A percentile compares a stretch with the other conserved stretches of the same genome.
Conservation (phyloP, 2,888 invertebrate species). For the Ecdyonurus torrentis region DNA sequence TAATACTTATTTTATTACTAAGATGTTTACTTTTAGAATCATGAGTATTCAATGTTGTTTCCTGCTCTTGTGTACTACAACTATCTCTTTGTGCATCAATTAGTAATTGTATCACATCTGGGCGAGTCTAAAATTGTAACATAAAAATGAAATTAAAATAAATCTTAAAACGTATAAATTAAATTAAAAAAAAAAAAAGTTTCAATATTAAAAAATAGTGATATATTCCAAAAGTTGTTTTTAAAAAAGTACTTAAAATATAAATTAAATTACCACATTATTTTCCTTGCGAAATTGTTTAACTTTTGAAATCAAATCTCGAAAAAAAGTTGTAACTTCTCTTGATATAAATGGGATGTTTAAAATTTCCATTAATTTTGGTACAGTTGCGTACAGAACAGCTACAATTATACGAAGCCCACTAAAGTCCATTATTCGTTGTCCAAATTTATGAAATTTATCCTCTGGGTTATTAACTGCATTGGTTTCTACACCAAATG, state of each 20-base stretch:
- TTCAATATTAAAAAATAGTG: neutral
- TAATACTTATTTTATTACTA: no score
- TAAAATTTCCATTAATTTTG: neutral
- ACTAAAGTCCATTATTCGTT: constrained; percentile 5
- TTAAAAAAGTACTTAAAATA: no score
- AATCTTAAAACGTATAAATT: neutral
- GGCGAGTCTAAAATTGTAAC: neutral
- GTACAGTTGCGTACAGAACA: neutral
- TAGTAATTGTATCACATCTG: neutral
- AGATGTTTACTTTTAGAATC: no score
- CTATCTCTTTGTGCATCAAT: neutral
- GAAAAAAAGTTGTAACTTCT: constrained; percentile 3
- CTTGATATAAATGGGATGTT: neutral
- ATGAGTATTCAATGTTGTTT: no score
- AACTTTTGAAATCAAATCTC: neutral
- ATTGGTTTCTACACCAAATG: constrained; percentile 14
- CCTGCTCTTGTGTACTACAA: no score
- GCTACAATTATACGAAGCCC: neutral
- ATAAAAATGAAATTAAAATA: neutral
- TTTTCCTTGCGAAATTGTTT: neutral
- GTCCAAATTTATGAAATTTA: constrained; percentile 12
- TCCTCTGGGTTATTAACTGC: constrained; percentile 13
- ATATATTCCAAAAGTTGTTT: no score
- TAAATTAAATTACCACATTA: neutral
- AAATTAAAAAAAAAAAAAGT: no score